Percentiles rank a stretch among this genome's conserved stretches.
These are phyloP conservation scores for Lota lota DNA, from an alignment of 2,113 vertebrate species.

Conservation along the genomic window DNA sequence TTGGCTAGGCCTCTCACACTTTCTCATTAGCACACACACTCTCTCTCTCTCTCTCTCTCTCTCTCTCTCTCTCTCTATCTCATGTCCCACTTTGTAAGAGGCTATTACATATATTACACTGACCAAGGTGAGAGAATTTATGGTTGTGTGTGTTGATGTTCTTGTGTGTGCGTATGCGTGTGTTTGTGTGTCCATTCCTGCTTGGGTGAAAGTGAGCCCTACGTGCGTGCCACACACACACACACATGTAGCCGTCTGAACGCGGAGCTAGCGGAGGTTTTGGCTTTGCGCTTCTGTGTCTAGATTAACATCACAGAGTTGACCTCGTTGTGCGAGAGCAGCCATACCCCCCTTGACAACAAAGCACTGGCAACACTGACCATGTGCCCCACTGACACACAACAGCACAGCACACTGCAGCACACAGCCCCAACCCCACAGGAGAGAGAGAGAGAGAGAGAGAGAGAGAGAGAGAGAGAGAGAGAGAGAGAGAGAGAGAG, in stretches of 20 bases:
- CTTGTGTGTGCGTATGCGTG: conserved; percentile 7
- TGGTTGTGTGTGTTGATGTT: not conserved
- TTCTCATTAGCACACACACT: not conserved
- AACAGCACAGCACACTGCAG: conserved; percentile 49
- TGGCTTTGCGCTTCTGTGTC: conserved; percentile 24
- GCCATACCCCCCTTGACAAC: conserved; percentile 33
- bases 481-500: conserved; percentile 13
- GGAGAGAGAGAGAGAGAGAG: conserved; percentile 37
- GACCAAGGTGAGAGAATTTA: not conserved
- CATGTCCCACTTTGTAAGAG: too few species aligned
- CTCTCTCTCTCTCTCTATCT: not conserved
- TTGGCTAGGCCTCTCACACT: not conserved
- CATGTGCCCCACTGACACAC: conserved; percentile 68
- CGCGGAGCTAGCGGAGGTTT: conserved; percentile 32
- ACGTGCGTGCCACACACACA: conserved; percentile 1
- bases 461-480: conserved; percentile 24
- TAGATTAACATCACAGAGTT: conserved; percentile 61
- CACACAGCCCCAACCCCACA: conserved; percentile 43
- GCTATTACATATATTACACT: too few species aligned
- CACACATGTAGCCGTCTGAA: conserved; percentile 21
- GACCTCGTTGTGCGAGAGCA: conserved; percentile 57
- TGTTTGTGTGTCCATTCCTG: conserved; percentile 1
- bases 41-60: not conserved
- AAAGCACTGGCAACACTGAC: conserved; percentile 38
- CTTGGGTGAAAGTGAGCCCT: not conserved